These are phyloP conservation scores for Mycalesis mineus DNA, from an alignment of 2,888 invertebrate genomes.

Conservation along the genomic window DNA sequence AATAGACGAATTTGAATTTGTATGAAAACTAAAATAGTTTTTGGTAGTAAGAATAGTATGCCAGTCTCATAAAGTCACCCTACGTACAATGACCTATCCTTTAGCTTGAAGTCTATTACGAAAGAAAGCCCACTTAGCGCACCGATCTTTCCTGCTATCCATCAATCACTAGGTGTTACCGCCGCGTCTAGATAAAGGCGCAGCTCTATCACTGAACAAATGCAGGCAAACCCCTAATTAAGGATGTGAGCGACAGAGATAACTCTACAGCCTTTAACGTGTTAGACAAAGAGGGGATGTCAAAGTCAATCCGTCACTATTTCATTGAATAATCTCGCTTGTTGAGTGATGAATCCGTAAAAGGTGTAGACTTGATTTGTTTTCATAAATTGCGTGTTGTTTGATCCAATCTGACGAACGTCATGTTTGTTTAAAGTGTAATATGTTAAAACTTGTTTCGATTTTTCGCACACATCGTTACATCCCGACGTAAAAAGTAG, in stretches of 20 bases:
- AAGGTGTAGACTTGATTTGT: conserved; percentile 57
- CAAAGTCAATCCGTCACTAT: conserved; percentile 72
- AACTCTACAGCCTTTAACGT: conserved; percentile 27
- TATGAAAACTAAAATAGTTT: too few relatives aligned
- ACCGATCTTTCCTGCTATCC: conserved; percentile 41
- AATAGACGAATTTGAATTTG: too few relatives aligned
- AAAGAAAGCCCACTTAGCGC: conserved; percentile 2
- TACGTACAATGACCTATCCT: background rate
- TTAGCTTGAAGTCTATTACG: background rate
- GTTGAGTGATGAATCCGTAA: conserved; percentile 65
- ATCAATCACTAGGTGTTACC: conserved; percentile 70
- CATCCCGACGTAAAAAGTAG: too few relatives aligned
- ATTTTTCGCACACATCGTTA: background rate
- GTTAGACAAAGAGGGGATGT: conserved; percentile 43
- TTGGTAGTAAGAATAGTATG: too few relatives aligned
- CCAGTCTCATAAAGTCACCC: background rate
- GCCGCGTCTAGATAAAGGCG: conserved; percentile 64
- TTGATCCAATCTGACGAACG: conserved; percentile 47
- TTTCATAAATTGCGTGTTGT: conserved; percentile 32
- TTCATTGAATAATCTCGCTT: conserved; percentile 71
- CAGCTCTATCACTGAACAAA: conserved; percentile 63
- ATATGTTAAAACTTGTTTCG: background rate
- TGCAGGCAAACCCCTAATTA: conserved; percentile 72
- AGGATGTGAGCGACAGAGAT: conserved; percentile 44
- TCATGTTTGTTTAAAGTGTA: conserved; percentile 28